These are phyloP conservation scores for Augochlora pura DNA, from an alignment of 1,140 invertebrate species.

Conservation along the genomic window DNA sequence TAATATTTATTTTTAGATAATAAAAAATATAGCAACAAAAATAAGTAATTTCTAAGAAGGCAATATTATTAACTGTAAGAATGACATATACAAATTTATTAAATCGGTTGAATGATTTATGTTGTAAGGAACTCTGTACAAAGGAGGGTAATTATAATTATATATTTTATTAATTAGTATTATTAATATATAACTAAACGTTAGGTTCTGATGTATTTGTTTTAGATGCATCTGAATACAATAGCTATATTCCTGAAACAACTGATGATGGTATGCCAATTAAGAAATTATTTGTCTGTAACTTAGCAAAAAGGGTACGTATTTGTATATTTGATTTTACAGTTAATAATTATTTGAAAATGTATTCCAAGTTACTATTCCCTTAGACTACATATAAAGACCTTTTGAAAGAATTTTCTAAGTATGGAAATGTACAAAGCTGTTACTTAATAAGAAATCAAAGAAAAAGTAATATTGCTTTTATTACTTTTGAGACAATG, in stretches of 20 bases:
- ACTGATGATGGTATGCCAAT: constrained; percentile 71
- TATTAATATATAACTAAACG: not conserved
- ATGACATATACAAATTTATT: not conserved
- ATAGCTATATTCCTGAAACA: not conserved
- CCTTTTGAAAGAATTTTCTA: constrained; percentile 68
- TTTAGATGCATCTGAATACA: constrained; percentile 7
- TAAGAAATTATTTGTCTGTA: constrained; percentile 75
- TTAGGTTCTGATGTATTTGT: not conserved
- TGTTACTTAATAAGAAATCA: constrained; percentile 72
- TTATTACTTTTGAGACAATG: constrained; percentile 70
- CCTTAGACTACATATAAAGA: constrained; percentile 74
- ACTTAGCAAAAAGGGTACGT: constrained; percentile 76
- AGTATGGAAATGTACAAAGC: constrained; percentile 72
- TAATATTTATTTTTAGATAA: not conserved
- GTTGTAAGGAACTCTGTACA: too few species aligned
- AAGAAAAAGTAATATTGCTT: constrained; percentile 73
- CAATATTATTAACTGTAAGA: not conserved
- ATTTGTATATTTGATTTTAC: constrained; percentile 11
- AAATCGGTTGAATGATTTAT: not conserved
- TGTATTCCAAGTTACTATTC: constrained; percentile 18
- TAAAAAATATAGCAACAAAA: not conserved
- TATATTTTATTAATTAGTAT: not conserved
- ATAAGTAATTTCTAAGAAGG: not conserved
- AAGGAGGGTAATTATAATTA: not conserved
- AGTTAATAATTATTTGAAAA: not conserved